Conservation (phyloP, 2,797 vertebrate genomes). For the Eulemur albifrons region DNA sequence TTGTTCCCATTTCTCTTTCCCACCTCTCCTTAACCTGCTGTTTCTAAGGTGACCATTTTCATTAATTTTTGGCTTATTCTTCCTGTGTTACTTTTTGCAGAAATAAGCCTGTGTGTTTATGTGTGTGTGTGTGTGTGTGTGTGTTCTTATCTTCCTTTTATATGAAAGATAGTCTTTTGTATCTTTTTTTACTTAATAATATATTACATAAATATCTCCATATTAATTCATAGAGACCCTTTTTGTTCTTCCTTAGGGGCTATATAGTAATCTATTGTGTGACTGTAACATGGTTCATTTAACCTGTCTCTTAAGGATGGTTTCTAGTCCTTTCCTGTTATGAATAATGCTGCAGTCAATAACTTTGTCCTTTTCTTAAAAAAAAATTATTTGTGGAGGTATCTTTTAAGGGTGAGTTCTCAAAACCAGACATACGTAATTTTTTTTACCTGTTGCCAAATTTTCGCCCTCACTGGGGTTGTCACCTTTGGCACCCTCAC, state of each 20-base stretch:
- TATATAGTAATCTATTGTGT: fast-evolving
- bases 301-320: not conserved
- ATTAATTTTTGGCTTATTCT: not conserved
- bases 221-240: not conserved
- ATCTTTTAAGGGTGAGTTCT: not conserved
- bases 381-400: not conserved
- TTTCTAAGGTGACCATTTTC: not conserved
- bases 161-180: not conserved
- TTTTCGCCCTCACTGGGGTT: not conserved
- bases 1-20: not conserved
- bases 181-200: not conserved
- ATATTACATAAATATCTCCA: not conserved
- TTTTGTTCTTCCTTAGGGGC: not conserved
- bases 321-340: not conserved
- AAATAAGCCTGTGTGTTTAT: not conserved
- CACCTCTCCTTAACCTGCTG: not conserved
- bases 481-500: not conserved
- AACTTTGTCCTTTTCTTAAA: not conserved
- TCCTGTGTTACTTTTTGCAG: not conserved
- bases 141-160: not conserved
- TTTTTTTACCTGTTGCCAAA: not conserved
- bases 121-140: not conserved
- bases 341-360: not conserved
- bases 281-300: not conserved
- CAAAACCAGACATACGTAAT: not conserved